Percentiles rank a stretch among this genome's conserved stretches.
Evolutionary conservation across 2,888 invertebrate genomes (phyloP).

Genomic region (Philopedon plagiatum): DNA sequence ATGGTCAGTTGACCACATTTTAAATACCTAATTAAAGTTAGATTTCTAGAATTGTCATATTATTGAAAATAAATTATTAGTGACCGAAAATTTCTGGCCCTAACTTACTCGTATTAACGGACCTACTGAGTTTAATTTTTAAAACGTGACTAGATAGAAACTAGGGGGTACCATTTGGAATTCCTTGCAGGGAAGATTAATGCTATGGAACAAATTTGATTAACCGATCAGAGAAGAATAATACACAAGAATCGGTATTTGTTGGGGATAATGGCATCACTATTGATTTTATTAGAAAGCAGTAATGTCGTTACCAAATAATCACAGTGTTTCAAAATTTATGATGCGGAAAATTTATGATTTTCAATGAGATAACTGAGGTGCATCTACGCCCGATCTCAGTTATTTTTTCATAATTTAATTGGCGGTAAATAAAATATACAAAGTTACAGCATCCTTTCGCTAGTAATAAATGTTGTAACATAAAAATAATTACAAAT

Average conservation of each 20-base stretch:
- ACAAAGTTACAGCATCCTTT: no score
- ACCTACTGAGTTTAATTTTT: no score
- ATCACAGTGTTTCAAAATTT: background rate
- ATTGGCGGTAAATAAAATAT: background rate
- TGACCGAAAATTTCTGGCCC: no score
- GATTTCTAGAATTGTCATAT: no score
- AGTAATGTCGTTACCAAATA: conserved; percentile 14
- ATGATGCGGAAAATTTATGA: background rate
- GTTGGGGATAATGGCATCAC: background rate
- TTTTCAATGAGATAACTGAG: background rate
- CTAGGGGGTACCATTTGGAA: no score
- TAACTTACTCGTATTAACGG: no score
- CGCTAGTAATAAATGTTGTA: no score
- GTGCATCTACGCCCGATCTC: background rate
- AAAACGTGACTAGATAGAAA: no score
- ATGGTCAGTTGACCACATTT: no score
- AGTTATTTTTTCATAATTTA: background rate
- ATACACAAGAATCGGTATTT: background rate
- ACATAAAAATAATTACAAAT: no score
- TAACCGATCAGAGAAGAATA: background rate
- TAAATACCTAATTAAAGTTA: no score
- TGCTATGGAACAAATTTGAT: background rate
- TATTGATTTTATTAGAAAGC: conserved; percentile 5
- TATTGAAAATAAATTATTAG: no score
- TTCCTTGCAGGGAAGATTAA: background rate